A percentile compares a stretch with the other conserved stretches of the same genome.
Evolutionary conservation across 2,797 vertebrate species (phyloP).

Genomic region (Crocodylus rhombifer): DNA sequence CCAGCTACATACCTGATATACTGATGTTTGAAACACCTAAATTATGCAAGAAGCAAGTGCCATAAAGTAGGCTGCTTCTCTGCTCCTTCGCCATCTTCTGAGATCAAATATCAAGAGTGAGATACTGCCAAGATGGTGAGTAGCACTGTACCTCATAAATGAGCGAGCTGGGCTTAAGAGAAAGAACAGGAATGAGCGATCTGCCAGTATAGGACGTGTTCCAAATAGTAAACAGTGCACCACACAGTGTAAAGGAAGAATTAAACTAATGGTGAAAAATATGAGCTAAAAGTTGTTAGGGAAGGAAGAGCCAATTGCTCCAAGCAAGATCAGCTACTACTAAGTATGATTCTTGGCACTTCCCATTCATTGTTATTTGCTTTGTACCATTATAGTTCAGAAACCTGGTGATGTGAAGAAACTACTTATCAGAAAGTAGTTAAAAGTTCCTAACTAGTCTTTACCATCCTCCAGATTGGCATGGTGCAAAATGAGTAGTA

Average conservation of each 20-base stretch:
- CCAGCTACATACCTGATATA: neutral
- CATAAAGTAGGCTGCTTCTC: neutral
- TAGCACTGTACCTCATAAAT: neutral
- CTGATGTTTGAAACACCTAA: neutral
- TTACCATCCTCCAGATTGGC: no score
- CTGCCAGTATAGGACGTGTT: neutral
- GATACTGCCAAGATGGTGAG: neutral
- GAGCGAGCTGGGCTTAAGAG: neutral
- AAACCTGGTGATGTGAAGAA: neutral
- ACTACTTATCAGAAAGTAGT: neutral
- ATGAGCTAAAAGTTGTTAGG: neutral
- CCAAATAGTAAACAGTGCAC: neutral
- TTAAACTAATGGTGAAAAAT: neutral
- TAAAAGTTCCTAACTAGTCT: neutral
- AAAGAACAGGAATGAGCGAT: neutral
- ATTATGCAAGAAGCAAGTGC: neutral
- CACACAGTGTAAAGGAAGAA: neutral
- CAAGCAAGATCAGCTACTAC: neutral
- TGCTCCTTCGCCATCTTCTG: neutral
- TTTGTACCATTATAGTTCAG: neutral
- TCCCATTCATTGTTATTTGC: neutral
- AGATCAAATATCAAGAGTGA: neutral
- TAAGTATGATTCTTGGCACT: neutral
- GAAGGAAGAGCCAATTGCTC: neutral
- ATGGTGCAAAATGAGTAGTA: no score